Evolutionary conservation across 2,113 vertebrate species (phyloP), one percentile per base, ranked within the genome.

Genomic region (Silurus meridionalis): DNA sequence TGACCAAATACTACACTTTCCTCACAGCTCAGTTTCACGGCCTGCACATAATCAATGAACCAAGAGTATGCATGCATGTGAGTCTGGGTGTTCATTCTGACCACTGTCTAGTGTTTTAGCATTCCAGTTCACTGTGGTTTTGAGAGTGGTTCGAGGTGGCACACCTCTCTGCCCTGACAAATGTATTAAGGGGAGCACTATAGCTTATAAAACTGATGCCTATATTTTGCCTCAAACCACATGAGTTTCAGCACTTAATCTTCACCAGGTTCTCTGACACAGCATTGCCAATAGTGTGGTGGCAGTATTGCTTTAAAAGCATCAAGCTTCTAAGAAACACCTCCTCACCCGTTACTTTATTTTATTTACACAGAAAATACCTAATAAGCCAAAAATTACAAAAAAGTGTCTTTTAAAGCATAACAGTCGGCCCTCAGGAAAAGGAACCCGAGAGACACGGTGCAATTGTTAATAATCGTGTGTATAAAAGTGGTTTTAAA

Each of bases 291-390:
- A 86, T 92, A 64, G 72, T 21, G 60, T 21, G 86, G 52, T 69
- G 52, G 84, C 85, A 92, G 92, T 90, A 50, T 6, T 81, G 58
- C 60, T n/a, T 88, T 91, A 93, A 92, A 94, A 92, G 90, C 85
- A 88, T 92, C 81, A 91, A 94, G 93, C 93, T 92, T 92, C 92
- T 93, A 93, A 95, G 93, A 94, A 95, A 94, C 94, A 94, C 93
- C 93, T 94, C 91, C 93, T 94, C 94, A 94, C 93, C 91, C 92
- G 94, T 94, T 93, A 94, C 94, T 94, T 93, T 94, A 91, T 93
- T 94, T 93, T 90, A 94, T 95, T 94, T 95, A 93, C 90, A 94
- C 91, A 94, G 93, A 95, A 95, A 94, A 95, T 91, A 94, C 89
- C 80, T 37, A 85, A 48, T 60, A 48, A 52, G 94, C 93, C 94